These are phyloP conservation scores for Cecidostiba fungosa DNA, from an alignment of 2,888 invertebrate species.

Conservation along the genomic window DNA sequence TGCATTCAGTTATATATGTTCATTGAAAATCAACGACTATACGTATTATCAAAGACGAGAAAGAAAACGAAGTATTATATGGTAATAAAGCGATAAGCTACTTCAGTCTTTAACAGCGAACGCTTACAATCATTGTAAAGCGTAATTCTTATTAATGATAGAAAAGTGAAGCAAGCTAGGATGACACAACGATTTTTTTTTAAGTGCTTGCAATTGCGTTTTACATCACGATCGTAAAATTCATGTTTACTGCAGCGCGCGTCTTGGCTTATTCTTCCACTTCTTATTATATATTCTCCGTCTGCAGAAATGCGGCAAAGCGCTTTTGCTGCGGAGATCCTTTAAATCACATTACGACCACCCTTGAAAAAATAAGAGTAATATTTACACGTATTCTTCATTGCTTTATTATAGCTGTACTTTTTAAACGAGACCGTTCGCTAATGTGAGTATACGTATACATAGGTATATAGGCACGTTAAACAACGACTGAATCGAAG, in stretches of 20 bases:
- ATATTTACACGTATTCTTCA: too few species aligned
- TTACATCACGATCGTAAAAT: conserved; percentile 41
- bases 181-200: conserved; percentile 41
- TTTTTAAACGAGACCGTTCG: background rate
- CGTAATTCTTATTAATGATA: conserved; percentile 39
- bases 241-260: conserved; percentile 28
- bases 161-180: conserved; percentile 38
- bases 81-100: background rate
- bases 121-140: conserved; percentile 14
- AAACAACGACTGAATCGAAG: too few species aligned
- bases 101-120: background rate
- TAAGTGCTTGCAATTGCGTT: conserved; percentile 38
- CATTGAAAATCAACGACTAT: too few species aligned
- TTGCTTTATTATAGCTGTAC: background rate
- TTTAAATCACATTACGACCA: conserved; percentile 37
- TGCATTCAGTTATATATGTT: too few species aligned
- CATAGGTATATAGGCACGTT: background rate
- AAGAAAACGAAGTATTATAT: background rate
- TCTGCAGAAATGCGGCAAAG: background rate
- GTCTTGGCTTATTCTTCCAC: background rate
- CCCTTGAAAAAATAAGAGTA: background rate
- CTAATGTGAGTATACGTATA: background rate
- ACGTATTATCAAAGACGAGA: too few species aligned
- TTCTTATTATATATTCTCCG: background rate
- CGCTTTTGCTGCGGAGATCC: background rate